phyloP scores from a whole-genome alignment of 2,113 vertebrate genomes.

The Pogona vitticeps region DNA sequence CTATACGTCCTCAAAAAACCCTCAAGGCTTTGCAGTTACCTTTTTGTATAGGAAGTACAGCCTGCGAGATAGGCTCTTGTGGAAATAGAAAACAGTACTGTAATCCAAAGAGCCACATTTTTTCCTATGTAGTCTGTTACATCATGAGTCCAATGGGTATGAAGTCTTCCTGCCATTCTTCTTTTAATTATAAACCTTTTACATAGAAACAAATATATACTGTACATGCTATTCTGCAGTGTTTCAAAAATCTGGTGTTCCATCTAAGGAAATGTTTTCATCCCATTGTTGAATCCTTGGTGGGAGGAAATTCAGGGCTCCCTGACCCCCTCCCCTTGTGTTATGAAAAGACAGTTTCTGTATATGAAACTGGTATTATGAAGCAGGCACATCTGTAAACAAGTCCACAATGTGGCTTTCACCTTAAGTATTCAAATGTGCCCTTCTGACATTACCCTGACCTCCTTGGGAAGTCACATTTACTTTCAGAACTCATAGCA shows the following conservation, averaged over 20 bases:
- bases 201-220: not conserved
- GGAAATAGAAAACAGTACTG: too few species aligned
- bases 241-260: not conserved
- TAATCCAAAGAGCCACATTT: too few species aligned
- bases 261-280: not conserved
- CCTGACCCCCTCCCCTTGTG: not conserved
- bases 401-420: not conserved
- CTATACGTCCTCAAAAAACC: too few species aligned
- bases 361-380: accelerated
- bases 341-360: not conserved
- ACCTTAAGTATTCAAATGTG: not conserved
- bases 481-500: not conserved
- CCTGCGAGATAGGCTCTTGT: too few species aligned
- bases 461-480: not conserved
- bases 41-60: too few species aligned
- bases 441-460: not conserved
- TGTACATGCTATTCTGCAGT: not conserved
- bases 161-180: too few species aligned
- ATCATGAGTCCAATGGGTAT: too few species aligned
- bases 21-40: too few species aligned
- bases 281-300: not conserved
- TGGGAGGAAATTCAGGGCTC: not conserved
- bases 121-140: too few species aligned
- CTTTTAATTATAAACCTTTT: too few species aligned
- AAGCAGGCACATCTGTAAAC: not conserved